Conservation (phyloP, 2,113 vertebrate species). For the Nibea albiflora region DNA sequence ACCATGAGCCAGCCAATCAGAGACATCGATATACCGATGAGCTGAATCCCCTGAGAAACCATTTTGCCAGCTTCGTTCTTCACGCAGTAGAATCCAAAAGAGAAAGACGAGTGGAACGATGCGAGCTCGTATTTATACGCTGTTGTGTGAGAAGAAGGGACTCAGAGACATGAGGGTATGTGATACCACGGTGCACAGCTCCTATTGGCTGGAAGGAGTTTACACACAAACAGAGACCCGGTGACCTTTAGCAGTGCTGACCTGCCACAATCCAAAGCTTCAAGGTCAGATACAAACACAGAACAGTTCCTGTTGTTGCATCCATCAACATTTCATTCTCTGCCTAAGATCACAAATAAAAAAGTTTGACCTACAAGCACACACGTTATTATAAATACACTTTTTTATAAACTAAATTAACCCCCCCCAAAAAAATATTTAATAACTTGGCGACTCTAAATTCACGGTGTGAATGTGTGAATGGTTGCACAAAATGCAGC, state of each 20-base stretch:
- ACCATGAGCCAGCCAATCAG: slow-evolving; percentile 80
- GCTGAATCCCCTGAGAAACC: slow-evolving; percentile 83
- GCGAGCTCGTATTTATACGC: slow-evolving; percentile 60
- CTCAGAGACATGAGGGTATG: slow-evolving; percentile 48
- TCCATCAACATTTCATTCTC: not conserved
- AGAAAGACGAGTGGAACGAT: not conserved
- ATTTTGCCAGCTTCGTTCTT: slow-evolving; percentile 50
- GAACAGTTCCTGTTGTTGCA: not conserved
- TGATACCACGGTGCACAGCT: slow-evolving; percentile 43
- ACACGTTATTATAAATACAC: too few relatives aligned
- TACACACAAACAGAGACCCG: slow-evolving; percentile 78
- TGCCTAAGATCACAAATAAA: not conserved
- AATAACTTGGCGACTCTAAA: too few relatives aligned
- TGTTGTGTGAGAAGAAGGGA: slow-evolving; percentile 35
- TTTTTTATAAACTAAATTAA: too few relatives aligned
- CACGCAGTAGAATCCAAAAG: not conserved
- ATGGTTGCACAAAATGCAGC: too few relatives aligned
- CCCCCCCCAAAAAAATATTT: too few relatives aligned
- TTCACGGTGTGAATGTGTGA: too few relatives aligned
- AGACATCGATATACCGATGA: slow-evolving; percentile 71
- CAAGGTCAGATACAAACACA: slow-evolving; percentile 65
- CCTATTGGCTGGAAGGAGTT: slow-evolving; percentile 59
- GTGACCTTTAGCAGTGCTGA: slow-evolving; percentile 69
- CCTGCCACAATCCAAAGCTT: slow-evolving; percentile 36
- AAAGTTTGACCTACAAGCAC: not conserved